A percentile compares a stretch with the other conserved stretches of the same genome.
Evolutionary conservation across 2,113 vertebrate genomes (phyloP).

Genomic region (Triplophysa tibetana): DNA sequence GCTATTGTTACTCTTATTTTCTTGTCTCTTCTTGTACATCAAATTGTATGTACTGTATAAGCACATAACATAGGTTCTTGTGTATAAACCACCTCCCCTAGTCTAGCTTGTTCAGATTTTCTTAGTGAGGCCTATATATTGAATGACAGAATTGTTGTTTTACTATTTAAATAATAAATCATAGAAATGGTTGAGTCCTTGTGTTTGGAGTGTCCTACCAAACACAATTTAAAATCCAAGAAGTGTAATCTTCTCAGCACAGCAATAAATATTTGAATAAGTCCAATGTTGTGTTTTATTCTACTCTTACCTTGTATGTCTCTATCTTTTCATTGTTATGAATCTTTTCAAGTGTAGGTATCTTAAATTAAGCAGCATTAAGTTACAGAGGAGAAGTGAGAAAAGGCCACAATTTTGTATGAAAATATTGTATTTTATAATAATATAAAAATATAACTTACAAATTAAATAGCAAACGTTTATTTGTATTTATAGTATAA

Average conservation of each 20-base stretch:
- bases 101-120: conserved; percentile 68
- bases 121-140: conserved; percentile 70
- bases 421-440: no score
- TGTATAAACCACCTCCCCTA: conserved; percentile 73
- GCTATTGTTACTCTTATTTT: conserved; percentile 50
- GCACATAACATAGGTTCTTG: conserved; percentile 69
- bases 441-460: no score
- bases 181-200: conserved; percentile 63
- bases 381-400: neutral
- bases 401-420: no score
- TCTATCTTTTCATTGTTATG: neutral
- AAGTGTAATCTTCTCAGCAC: conserved; percentile 78
- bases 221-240: conserved; percentile 81
- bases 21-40: conserved; percentile 71
- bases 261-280: conserved; percentile 73
- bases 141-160: conserved; percentile 79
- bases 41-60: conserved; percentile 60
- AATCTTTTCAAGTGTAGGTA: neutral
- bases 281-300: neutral
- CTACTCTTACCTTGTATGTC: no score
- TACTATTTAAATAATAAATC: conserved; percentile 83
- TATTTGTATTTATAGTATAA: no score
- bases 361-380: neutral
- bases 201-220: conserved; percentile 80
- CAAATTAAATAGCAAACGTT: no score